These are phyloP conservation scores for Scrobipalpa atriplicella DNA, from an alignment of 2,888 invertebrate genomes.

Conservation along the genomic window DNA sequence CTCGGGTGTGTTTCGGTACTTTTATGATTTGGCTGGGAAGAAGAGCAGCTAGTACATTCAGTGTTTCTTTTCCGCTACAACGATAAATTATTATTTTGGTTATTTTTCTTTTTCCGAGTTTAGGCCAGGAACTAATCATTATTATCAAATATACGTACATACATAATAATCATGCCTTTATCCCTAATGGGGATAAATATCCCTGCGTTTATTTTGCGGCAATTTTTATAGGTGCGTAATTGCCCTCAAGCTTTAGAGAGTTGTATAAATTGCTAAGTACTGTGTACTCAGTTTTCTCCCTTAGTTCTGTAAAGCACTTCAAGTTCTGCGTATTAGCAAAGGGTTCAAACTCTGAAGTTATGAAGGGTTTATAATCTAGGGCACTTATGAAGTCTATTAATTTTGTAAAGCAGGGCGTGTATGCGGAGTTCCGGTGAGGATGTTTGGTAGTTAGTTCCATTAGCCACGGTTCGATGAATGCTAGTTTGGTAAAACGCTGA, in stretches of 20 bases:
- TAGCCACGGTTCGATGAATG: slow-evolving; percentile 2
- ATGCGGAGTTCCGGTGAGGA: not conserved
- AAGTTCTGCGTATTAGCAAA: slow-evolving; percentile 14
- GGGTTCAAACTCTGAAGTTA: slow-evolving; percentile 19
- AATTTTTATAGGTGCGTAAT: not conserved
- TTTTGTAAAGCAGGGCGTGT: slow-evolving; percentile 1
- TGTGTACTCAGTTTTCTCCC: not conserved
- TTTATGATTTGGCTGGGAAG: too few relatives aligned
- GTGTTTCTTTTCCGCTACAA: too few relatives aligned
- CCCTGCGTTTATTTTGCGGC: not conserved
- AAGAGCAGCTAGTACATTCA: too few relatives aligned
- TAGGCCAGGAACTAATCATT: too few relatives aligned
- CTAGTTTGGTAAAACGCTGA: not conserved
- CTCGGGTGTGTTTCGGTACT: too few relatives aligned
- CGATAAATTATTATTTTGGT: too few relatives aligned
- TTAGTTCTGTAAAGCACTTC: not conserved
- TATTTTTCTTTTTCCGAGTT: too few relatives aligned
- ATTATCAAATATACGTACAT: too few relatives aligned
- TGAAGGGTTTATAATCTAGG: slow-evolving; percentile 18
- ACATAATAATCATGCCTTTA: too few relatives aligned
- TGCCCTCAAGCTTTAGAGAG: not conserved
- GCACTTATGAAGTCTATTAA: slow-evolving; percentile 18
- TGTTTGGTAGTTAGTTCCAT: slow-evolving; percentile 6
- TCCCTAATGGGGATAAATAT: too few relatives aligned
- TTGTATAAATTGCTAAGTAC: not conserved